Conservation (phyloP, 2,113 vertebrate genomes). For the Eidolon helvum region DNA sequence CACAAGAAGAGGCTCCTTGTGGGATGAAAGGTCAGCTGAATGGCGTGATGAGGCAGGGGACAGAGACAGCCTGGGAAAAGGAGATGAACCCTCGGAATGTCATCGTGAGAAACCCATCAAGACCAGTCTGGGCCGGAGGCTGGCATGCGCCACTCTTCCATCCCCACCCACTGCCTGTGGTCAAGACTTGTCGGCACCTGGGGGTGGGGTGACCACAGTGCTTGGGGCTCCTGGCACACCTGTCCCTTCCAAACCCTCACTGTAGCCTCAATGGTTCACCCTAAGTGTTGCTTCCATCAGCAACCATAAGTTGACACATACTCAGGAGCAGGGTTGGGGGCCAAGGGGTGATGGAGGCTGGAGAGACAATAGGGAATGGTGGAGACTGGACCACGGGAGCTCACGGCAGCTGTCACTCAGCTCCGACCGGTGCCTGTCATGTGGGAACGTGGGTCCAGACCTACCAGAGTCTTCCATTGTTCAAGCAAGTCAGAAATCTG, state of each 20-base stretch:
- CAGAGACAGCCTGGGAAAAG: neutral
- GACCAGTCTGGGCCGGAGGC: neutral
- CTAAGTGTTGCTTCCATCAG: neutral
- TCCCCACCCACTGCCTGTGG: neutral
- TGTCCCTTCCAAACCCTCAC: neutral
- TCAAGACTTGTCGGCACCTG: neutral
- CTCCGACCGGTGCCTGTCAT: neutral
- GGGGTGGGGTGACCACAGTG: fast-evolving
- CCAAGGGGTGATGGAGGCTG: neutral
- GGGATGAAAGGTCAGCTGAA: neutral
- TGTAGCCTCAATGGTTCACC: neutral
- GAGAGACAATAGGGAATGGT: neutral
- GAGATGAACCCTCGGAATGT: neutral
- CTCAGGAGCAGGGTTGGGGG: neutral
- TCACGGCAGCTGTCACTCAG: neutral
- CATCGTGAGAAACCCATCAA: neutral
- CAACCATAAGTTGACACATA: neutral
- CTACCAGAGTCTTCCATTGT: neutral
- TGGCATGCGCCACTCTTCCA: fast-evolving
- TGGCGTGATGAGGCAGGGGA: neutral
- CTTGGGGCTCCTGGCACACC: neutral
- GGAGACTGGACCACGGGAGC: neutral
- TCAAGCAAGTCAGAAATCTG: neutral
- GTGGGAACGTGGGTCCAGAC: neutral
- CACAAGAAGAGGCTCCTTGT: neutral